These are phyloP conservation scores for Bursaphelenchus mucronatus DNA, from an alignment of 1,140 invertebrate species.

Conservation along the genomic window DNA sequence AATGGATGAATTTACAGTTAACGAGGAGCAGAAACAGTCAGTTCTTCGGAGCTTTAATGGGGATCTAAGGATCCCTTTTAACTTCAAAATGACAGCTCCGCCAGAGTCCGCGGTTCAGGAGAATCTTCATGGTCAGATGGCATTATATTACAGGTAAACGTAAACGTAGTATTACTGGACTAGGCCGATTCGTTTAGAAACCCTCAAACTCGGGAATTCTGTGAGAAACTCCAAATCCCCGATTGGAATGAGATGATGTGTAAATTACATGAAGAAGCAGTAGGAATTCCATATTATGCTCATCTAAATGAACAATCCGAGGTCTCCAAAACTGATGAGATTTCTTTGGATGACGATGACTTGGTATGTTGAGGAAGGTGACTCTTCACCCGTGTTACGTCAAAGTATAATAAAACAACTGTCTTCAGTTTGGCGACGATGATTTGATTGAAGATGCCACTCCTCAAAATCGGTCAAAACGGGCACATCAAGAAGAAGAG, in stretches of 20 bases:
- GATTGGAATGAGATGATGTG: slow-evolving; percentile 68
- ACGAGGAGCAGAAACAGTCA: slow-evolving; percentile 70
- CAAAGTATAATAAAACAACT: slow-evolving; percentile 6
- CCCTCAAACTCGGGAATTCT: slow-evolving; percentile 76
- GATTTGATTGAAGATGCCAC: slow-evolving; percentile 25
- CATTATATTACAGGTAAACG: slow-evolving; percentile 21
- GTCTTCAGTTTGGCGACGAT: slow-evolving; percentile 25
- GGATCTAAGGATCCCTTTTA: slow-evolving; percentile 68
- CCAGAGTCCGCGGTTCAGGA: slow-evolving; percentile 62
- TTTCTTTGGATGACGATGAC: slow-evolving; percentile 29
- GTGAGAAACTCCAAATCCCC: slow-evolving; percentile 73
- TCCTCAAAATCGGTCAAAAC: no score
- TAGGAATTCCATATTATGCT: slow-evolving; percentile 43
- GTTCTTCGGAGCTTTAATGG: slow-evolving; percentile 69
- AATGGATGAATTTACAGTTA: slow-evolving; percentile 69
- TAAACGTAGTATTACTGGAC: not conserved
- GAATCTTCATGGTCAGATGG: not conserved
- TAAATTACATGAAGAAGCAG: slow-evolving; percentile 39
- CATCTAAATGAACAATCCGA: not conserved
- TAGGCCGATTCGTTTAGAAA: slow-evolving; percentile 66
- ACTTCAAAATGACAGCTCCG: slow-evolving; percentile 73
- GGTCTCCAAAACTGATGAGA: slow-evolving; percentile 28
- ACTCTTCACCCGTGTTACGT: no score
- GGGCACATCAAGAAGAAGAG: no score
- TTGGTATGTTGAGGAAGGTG: slow-evolving; percentile 13